phyloP scores from a whole-genome alignment of 2,888 invertebrate genomes.

The Acanthosepion pharaonis region DNA sequence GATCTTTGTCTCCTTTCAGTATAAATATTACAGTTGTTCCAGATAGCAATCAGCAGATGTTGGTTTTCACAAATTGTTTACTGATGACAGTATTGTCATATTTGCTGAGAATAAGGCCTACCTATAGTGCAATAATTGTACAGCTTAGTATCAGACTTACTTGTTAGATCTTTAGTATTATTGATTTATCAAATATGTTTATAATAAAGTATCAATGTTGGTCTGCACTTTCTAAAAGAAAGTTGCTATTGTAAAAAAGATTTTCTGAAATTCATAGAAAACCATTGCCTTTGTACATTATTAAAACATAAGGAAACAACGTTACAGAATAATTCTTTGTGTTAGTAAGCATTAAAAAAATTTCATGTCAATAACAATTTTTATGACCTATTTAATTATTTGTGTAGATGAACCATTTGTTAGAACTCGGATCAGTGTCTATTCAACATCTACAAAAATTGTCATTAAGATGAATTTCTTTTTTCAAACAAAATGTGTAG shows the following conservation, averaged over 20 bases:
- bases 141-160: neutral
- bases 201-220: neutral
- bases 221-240: neutral
- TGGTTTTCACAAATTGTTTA: neutral
- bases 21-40: neutral
- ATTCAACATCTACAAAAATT: too few species aligned
- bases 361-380: too few species aligned
- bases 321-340: too few species aligned
- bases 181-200: neutral
- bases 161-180: neutral
- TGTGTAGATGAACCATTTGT: too few species aligned
- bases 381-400: too few species aligned
- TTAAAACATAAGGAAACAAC: neutral
- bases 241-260: neutral
- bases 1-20: neutral
- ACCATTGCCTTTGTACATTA: neutral
- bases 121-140: neutral
- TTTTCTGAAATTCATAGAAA: neutral
- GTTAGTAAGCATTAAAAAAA: too few species aligned
- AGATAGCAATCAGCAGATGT: neutral
- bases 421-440: too few species aligned
- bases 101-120: neutral
- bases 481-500: too few species aligned
- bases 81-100: neutral
- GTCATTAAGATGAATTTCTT: too few species aligned